phyloP scores from a whole-genome alignment of 2,888 invertebrate genomes.

The Bedellia somnulentella region DNA sequence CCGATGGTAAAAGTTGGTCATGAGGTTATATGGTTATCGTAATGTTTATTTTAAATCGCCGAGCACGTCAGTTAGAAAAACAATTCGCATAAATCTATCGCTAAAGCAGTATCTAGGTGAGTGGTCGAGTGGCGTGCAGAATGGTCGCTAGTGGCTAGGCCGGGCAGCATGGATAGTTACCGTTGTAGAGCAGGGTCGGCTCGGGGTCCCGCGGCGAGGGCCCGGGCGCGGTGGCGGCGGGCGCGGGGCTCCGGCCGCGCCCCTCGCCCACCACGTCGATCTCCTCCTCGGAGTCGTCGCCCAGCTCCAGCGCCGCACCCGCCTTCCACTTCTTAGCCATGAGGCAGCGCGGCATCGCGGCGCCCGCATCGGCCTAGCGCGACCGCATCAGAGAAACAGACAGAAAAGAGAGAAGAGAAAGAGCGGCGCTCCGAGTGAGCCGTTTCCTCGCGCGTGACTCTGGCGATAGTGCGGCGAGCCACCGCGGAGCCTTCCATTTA shows the following conservation, averaged over 20 bases:
- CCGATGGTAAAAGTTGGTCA: too few relatives aligned
- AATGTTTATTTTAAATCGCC: too few relatives aligned
- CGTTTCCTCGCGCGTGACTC: conserved; percentile 16
- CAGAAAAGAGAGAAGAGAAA: conserved; percentile 58
- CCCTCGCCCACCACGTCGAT: conserved; percentile 87
- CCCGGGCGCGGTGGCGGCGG: conserved; percentile 65
- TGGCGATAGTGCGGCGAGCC: conserved; percentile 53
- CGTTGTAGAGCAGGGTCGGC: too few relatives aligned
- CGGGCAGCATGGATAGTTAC: too few relatives aligned
- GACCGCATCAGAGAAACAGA: conserved; percentile 57
- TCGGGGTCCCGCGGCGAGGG: conserved; percentile 70
- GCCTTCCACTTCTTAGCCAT: conserved; percentile 97
- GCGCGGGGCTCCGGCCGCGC: conserved; percentile 56
- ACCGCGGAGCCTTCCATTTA: conserved; percentile 54
- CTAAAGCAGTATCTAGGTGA: too few relatives aligned
- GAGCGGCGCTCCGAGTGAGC: conserved; percentile 52
- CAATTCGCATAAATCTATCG: too few relatives aligned
- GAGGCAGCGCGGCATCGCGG: conserved; percentile 89
- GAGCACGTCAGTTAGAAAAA: too few relatives aligned
- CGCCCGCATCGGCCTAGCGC: conserved; percentile 59
- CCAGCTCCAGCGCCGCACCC: conserved; percentile 58
- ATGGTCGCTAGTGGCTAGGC: too few relatives aligned
- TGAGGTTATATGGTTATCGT: too few relatives aligned
- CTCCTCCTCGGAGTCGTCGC: conserved; percentile 73
- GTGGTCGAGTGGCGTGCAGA: too few relatives aligned